Conservation (phyloP, 2,113 vertebrate species). For the Eublepharis macularius region DNA sequence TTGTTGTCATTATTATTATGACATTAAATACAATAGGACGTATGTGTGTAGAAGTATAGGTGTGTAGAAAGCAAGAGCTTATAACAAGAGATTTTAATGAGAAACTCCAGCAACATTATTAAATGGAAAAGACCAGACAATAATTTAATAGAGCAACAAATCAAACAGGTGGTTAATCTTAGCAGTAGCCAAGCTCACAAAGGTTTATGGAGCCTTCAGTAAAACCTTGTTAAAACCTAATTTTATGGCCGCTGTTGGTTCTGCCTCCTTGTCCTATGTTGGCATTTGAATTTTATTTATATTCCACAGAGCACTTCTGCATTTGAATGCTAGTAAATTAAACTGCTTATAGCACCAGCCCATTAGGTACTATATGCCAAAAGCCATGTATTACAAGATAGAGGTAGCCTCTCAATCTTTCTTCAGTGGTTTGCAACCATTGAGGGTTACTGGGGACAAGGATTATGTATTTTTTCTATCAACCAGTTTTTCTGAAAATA, state of each 20-base stretch:
- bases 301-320: neutral
- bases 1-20: no score
- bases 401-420: neutral
- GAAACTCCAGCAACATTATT: neutral
- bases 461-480: constrained; percentile 60
- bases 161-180: neutral
- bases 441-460: constrained; percentile 56
- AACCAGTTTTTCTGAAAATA: constrained; percentile 68
- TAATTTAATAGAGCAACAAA: neutral
- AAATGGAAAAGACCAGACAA: neutral
- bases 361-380: neutral
- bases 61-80: neutral
- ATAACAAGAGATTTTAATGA: neutral
- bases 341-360: neutral
- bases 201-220: neutral
- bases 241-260: neutral
- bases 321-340: constrained; percentile 6
- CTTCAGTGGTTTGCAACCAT: constrained; percentile 32
- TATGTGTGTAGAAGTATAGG: neutral
- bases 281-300: neutral
- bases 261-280: neutral
- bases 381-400: neutral
- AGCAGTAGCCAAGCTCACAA: neutral
- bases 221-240: neutral
- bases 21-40: neutral